phyloP scores from a whole-genome alignment of 2,113 vertebrate genomes.

The Malurus elegans region DNA sequence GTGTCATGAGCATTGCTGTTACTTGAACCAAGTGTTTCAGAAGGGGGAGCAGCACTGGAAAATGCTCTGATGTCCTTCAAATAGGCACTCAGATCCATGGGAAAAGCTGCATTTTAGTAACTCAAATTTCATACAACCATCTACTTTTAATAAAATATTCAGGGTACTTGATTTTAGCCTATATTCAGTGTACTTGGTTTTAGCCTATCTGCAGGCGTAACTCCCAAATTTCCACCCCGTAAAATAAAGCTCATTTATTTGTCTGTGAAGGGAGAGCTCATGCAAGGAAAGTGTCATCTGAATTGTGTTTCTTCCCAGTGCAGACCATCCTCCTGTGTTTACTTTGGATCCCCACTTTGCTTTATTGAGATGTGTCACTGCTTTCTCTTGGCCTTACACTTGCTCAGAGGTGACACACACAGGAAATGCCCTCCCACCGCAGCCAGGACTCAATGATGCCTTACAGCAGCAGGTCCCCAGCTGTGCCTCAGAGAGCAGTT shows the following conservation, averaged over 20 bases:
- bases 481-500: background rate
- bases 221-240: background rate
- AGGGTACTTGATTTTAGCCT: background rate
- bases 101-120: background rate
- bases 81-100: background rate
- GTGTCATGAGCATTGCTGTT: background rate
- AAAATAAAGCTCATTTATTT: background rate
- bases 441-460: accelerated
- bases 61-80: background rate
- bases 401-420: background rate
- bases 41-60: background rate
- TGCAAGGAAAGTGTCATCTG: background rate
- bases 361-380: background rate
- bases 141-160: background rate
- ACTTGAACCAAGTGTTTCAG: background rate
- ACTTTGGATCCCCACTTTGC: background rate
- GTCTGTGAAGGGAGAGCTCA: background rate
- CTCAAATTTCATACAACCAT: background rate
- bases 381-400: background rate
- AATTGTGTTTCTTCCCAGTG: background rate
- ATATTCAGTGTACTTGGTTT: background rate
- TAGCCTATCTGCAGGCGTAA: background rate
- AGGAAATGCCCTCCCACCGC: background rate
- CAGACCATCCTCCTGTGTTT: background rate
- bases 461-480: background rate